Percentiles rank a stretch among this genome's conserved stretches.
phyloP scores from a whole-genome alignment of 2,113 vertebrate species.

The Lasiurus borealis region DNA sequence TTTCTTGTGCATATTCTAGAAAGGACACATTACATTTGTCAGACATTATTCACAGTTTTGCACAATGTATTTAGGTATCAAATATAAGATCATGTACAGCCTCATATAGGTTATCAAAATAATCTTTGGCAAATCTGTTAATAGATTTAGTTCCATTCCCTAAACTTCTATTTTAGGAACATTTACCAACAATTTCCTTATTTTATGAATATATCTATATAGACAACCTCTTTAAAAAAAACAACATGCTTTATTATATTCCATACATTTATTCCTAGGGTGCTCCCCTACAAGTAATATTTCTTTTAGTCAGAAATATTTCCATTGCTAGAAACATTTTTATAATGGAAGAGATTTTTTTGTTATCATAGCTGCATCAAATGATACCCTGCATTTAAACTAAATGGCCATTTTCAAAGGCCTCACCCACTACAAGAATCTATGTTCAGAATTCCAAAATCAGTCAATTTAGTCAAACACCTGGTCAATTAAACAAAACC shows the following conservation, averaged over 20 bases:
- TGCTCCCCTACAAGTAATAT: slow-evolving; percentile 63
- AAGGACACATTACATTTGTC: slow-evolving; percentile 82
- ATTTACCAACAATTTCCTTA: slow-evolving; percentile 74
- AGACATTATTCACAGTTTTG: slow-evolving; percentile 85
- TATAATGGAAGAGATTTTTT: slow-evolving; percentile 75
- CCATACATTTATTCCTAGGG: slow-evolving; percentile 63
- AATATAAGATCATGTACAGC: slow-evolving; percentile 81
- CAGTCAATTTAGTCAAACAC: not conserved
- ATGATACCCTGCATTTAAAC: slow-evolving; percentile 57
- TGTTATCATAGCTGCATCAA: slow-evolving; percentile 68
- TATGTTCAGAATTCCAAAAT: not conserved
- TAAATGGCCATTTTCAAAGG: slow-evolving; percentile 66
- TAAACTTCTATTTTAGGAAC: slow-evolving; percentile 74
- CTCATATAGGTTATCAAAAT: slow-evolving; percentile 76
- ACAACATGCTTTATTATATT: slow-evolving; percentile 59
- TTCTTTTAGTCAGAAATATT: slow-evolving; percentile 74
- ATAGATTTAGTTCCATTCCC: slow-evolving; percentile 81
- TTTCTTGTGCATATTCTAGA: slow-evolving; percentile 71
- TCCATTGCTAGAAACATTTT: slow-evolving; percentile 75
- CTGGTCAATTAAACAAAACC: not conserved
- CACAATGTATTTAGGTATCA: slow-evolving; percentile 81
- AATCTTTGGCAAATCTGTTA: slow-evolving; percentile 70
- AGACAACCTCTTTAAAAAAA: slow-evolving; percentile 60
- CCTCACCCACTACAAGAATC: not conserved
- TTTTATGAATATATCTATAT: slow-evolving; percentile 65